A percentile compares a stretch with the other conserved stretches of the same genome.
Conservation (phyloP, 2,113 vertebrate species). For the Empidonax traillii region DNA sequence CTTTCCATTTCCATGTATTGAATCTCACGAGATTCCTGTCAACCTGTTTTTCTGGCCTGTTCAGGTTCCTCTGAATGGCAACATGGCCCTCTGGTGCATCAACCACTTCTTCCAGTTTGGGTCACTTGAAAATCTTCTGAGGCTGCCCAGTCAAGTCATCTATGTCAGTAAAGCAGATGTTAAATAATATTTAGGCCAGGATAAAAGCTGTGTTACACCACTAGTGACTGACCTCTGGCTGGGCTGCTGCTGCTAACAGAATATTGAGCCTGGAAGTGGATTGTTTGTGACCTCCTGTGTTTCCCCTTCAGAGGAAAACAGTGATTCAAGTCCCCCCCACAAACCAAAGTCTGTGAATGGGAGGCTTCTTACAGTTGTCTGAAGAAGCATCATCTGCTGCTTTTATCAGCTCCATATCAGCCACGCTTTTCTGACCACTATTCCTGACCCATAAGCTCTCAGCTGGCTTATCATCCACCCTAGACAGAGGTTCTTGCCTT, state of each 20-base stretch:
- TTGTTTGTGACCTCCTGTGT: not conserved
- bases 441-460: not conserved
- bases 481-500: not conserved
- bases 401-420: not conserved
- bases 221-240: not conserved
- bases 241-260: not conserved
- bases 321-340: not conserved
- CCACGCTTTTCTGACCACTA: not conserved
- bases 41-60: not conserved
- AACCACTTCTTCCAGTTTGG: not conserved
- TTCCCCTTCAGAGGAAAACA: not conserved
- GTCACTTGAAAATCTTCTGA: not conserved
- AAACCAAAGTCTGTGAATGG: fast-evolving
- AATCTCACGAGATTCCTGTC: too few species aligned
- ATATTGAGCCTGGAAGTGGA: not conserved
- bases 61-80: not conserved
- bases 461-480: not conserved
- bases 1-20: not conserved
- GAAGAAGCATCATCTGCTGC: not conserved
- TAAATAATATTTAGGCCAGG: not conserved
- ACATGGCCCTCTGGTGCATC: not conserved
- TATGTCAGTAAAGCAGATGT: not conserved
- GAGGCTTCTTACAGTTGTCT: not conserved
- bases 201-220: not conserved
- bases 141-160: not conserved